These are phyloP conservation scores for Nesoenas mayeri DNA, from an alignment of 2,113 vertebrate species.

Conservation along the genomic window DNA sequence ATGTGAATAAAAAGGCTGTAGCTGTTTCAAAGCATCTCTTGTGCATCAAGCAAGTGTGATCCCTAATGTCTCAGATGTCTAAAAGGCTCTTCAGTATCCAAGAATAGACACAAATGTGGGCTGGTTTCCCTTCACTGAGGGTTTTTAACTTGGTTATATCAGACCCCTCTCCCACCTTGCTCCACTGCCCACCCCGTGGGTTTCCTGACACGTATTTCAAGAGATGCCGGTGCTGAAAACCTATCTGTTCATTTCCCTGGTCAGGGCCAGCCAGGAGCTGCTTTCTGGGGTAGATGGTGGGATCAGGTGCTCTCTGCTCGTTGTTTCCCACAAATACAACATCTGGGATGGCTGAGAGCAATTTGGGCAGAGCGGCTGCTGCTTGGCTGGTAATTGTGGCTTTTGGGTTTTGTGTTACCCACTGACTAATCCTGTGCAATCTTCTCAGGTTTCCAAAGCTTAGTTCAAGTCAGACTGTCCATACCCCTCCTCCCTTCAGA, in stretches of 20 bases:
- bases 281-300: not conserved
- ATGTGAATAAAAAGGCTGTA: constrained; percentile 48
- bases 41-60: not conserved
- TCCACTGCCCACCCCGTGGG: not conserved
- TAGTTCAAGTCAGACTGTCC: not conserved
- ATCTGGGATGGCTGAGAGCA: constrained; percentile 28
- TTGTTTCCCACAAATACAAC: constrained; percentile 5
- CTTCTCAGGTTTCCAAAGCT: constrained; percentile 48
- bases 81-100: constrained; percentile 28
- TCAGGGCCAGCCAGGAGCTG: not conserved
- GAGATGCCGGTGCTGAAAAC: not conserved
- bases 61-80: not conserved
- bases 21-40: constrained; percentile 49
- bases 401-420: constrained; percentile 62
- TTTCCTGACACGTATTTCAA: not conserved
- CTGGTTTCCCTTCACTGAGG: not conserved
- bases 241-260: not conserved
- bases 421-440: constrained; percentile 26
- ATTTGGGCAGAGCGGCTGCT: constrained; percentile 17
- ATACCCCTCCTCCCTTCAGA: not conserved
- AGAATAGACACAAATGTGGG: not conserved
- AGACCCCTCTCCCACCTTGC: not conserved
- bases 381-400: constrained; percentile 18
- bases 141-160: not conserved
- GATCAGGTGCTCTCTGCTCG: not conserved